These are phyloP conservation scores for Lindbergichthys nudifrons DNA, from an alignment of 2,797 vertebrate species.

Conservation along the genomic window DNA sequence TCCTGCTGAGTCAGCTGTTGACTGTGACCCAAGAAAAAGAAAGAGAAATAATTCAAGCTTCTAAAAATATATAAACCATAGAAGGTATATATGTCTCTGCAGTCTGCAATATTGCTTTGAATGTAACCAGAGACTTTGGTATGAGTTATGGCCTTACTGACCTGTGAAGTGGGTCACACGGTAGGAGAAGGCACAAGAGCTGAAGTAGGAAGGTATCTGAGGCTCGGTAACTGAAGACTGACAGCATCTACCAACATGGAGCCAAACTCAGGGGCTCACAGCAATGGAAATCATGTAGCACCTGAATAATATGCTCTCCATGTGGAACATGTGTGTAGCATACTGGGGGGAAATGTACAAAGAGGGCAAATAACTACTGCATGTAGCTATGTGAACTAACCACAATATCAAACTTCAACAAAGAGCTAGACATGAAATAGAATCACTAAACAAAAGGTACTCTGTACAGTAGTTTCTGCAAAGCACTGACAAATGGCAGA, in stretches of 20 bases:
- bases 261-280: slow-evolving; percentile 34
- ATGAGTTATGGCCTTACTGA: slow-evolving; percentile 44
- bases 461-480: slow-evolving; percentile 12
- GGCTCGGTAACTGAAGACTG: slow-evolving; percentile 10
- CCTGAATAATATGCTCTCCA: slow-evolving; percentile 17
- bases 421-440: neutral
- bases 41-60: slow-evolving; percentile 39
- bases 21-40: slow-evolving; percentile 39
- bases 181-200: slow-evolving; percentile 14
- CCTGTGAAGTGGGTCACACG: slow-evolving; percentile 37
- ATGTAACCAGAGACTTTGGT: slow-evolving; percentile 50
- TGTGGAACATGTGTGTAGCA: slow-evolving; percentile 26
- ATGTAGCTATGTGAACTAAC: neutral
- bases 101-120: slow-evolving; percentile 44
- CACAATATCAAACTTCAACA: neutral
- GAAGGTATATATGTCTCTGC: slow-evolving; percentile 40
- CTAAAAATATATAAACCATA: slow-evolving; percentile 42
- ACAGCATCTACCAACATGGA: slow-evolving; percentile 21
- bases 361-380: neutral
- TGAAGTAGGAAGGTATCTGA: slow-evolving; percentile 21
- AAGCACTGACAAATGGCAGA: slow-evolving; percentile 15
- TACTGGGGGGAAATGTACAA: neutral
- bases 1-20: slow-evolving; percentile 34
- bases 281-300: slow-evolving; percentile 29
- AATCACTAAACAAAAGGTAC: neutral